A percentile compares a stretch with the other conserved stretches of the same genome.
These are phyloP conservation scores for Aethina tumida DNA, from an alignment of 1,140 invertebrate species.

Conservation along the genomic window DNA sequence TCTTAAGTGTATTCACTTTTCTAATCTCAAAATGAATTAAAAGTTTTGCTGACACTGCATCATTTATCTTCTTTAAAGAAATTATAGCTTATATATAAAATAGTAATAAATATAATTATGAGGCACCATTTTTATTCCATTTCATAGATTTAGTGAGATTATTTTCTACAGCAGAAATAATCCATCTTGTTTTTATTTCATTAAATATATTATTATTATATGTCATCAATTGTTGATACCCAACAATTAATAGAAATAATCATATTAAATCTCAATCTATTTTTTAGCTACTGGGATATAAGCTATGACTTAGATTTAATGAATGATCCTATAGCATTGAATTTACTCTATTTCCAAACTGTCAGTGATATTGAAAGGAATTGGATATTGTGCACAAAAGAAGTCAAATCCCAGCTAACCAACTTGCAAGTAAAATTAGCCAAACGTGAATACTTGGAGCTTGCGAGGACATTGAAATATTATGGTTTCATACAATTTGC, in stretches of 20 bases:
- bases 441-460: conserved; percentile 79
- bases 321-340: conserved; percentile 67
- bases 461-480: conserved; percentile 70
- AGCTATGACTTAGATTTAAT: conserved; percentile 73
- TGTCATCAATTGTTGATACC: not conserved
- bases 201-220: conserved; percentile 5
- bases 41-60: no score
- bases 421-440: conserved; percentile 62
- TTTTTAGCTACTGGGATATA: conserved; percentile 80
- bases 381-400: conserved; percentile 67
- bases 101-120: conserved; percentile 3
- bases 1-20: no score
- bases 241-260: conserved; percentile 2
- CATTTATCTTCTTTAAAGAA: no score
- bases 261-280: conserved; percentile 9
- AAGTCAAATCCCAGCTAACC: conserved; percentile 58
- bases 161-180: no score
- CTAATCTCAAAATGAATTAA: no score
- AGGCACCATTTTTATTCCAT: no score
- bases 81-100: no score
- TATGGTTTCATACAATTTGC: conserved; percentile 84
- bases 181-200: not conserved
- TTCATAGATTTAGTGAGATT: no score
- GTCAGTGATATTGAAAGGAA: conserved; percentile 74
- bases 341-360: conserved; percentile 82